Evolutionary conservation across 30 jellyfish, hydroid and myxozoan species (phyloP).

Genomic region (Chironex yamaguchii): DNA sequence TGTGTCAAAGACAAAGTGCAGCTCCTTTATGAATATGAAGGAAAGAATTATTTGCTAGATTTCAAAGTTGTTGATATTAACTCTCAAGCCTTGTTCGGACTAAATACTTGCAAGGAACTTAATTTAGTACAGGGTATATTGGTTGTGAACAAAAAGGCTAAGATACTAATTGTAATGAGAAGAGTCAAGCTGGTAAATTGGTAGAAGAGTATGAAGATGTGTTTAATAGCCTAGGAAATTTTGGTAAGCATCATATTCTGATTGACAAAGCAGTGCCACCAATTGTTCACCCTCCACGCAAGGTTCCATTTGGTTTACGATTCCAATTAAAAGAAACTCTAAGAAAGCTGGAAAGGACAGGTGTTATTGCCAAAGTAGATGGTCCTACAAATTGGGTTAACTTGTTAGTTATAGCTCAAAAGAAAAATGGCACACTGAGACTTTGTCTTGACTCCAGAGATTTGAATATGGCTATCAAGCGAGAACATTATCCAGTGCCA

Average conservation of each 20-base stretch:
- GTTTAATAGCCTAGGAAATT: too few species aligned
- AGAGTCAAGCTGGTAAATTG: too few species aligned
- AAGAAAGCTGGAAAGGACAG: neutral
- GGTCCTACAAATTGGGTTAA: slow-evolving; percentile 57
- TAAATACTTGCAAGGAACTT: too few species aligned
- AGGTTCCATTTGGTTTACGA: slow-evolving; percentile 29
- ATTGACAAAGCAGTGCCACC: neutral
- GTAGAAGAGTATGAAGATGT: too few species aligned
- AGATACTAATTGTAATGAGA: too few species aligned
- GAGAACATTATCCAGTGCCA: slow-evolving; percentile 54
- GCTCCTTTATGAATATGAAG: too few species aligned
- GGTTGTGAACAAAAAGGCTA: too few species aligned
- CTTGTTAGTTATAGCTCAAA: slow-evolving; percentile 8
- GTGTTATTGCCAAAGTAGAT: neutral
- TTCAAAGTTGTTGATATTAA: too few species aligned
- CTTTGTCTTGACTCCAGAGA: slow-evolving; percentile 58
- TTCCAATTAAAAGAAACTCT: slow-evolving; percentile 7
- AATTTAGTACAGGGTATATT: too few species aligned
- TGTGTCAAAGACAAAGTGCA: too few species aligned
- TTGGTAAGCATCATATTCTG: neutral
- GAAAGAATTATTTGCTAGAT: too few species aligned
- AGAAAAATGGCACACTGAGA: neutral
- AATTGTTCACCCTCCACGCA: slow-evolving; percentile 29
- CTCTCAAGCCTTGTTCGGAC: too few species aligned
- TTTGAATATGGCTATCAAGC: slow-evolving; percentile 10